These are phyloP conservation scores for Laothoe populi DNA, from an alignment of 2,888 invertebrate species.

Conservation along the genomic window DNA sequence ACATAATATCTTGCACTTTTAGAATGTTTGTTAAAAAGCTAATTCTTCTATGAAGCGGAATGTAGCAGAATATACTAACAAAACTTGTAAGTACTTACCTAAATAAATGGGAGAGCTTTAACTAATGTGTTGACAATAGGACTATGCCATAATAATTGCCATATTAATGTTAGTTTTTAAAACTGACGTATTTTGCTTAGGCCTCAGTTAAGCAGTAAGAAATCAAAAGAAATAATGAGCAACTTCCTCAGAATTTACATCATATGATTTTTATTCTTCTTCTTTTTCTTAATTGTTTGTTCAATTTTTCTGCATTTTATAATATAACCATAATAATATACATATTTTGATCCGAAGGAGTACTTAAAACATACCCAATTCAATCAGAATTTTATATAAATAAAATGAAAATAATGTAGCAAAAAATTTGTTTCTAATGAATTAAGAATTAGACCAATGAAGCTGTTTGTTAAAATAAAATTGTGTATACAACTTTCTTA, in stretches of 20 bases:
- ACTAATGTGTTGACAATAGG: constrained; percentile 67
- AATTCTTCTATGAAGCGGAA: constrained; percentile 38
- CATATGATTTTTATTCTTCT: neutral
- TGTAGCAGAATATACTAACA: constrained; percentile 52
- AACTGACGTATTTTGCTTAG: constrained; percentile 40
- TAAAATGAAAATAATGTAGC: neutral
- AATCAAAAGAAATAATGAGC: constrained; percentile 7
- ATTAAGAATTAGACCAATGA: neutral
- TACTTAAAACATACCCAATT: neutral
- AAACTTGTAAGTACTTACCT: constrained; percentile 49
- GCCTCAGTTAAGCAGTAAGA: neutral
- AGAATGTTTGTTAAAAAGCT: constrained; percentile 38
- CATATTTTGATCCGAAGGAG: neutral
- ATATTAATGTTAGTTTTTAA: constrained; percentile 60
- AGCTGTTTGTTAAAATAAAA: neutral
- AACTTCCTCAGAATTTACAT: neutral
- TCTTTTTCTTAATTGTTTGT: neutral
- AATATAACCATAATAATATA: neutral
- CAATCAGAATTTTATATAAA: neutral
- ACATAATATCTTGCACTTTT: constrained; percentile 27
- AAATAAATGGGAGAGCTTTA: constrained; percentile 69
- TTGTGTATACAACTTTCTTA: neutral
- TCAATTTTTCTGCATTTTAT: neutral
- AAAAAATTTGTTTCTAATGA: neutral
- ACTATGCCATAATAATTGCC: constrained; percentile 70